Conservation (phyloP, 2,113 vertebrate genomes). For the Erythrolamprus reginae region DNA sequence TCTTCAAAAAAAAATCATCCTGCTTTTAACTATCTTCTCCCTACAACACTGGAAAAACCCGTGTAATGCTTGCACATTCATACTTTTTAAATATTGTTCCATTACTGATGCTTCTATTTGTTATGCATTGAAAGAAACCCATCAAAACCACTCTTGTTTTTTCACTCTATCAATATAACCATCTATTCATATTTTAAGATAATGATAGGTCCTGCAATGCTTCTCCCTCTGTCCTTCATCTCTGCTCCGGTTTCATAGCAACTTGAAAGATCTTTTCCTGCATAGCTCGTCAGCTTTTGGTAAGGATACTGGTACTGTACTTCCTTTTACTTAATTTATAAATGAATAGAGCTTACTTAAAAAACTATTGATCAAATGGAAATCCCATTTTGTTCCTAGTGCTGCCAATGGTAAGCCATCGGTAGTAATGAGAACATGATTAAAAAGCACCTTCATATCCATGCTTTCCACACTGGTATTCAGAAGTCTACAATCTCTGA, state of each 20-base stretch:
- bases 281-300: background rate
- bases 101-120: background rate
- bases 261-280: background rate
- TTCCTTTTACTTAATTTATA: background rate
- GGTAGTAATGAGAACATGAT: background rate
- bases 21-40: background rate
- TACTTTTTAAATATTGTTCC: background rate
- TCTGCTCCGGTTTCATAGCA: background rate
- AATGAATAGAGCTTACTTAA: background rate
- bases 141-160: background rate
- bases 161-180: background rate
- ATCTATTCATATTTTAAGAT: background rate
- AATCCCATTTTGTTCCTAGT: background rate
- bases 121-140: background rate
- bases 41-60: background rate
- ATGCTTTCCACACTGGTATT: background rate
- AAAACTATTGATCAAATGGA: background rate
- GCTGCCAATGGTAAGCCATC: background rate
- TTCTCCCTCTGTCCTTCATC: background rate
- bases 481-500: background rate
- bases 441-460: background rate
- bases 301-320: no score
- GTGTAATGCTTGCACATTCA: background rate
- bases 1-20: background rate
- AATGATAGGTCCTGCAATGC: background rate